phyloP scores from a whole-genome alignment of 2,888 invertebrate species.

The Epinotia demarniana region DNA sequence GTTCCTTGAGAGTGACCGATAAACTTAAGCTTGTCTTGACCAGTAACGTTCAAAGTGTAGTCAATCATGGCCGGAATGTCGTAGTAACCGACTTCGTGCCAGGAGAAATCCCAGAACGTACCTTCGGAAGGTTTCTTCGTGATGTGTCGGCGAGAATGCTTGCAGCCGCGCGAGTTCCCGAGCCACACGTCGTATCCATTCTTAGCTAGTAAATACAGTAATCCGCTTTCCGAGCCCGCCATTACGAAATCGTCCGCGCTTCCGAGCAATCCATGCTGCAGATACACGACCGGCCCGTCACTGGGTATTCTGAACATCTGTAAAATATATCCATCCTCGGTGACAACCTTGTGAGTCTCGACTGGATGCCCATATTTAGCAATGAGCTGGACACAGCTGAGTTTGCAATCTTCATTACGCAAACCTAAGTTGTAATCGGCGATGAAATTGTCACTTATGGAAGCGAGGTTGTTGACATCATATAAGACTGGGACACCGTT shows the following conservation, averaged over 20 bases:
- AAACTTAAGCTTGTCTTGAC: constrained; percentile 83
- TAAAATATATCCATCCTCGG: constrained; percentile 67
- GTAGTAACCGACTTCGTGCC: constrained; percentile 90
- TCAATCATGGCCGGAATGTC: constrained; percentile 94
- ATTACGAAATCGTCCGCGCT: constrained; percentile 69
- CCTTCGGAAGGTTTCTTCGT: constrained; percentile 65
- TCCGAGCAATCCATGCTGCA: constrained; percentile 71
- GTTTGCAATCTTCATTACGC: constrained; percentile 60
- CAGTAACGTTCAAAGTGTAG: constrained; percentile 83
- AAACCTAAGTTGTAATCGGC: constrained; percentile 54
- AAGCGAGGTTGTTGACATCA: constrained; percentile 52
- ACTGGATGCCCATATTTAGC: constrained; percentile 63
- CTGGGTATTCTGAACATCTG: constrained; percentile 65
- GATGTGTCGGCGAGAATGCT: constrained; percentile 85
- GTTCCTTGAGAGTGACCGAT: constrained; percentile 90
- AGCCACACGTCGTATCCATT: constrained; percentile 91
- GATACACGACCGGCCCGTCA: constrained; percentile 62
- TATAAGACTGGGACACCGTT: constrained; percentile 50
- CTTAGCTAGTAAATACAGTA: constrained; percentile 81
- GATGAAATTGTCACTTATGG: constrained; percentile 53
- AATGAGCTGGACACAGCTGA: constrained; percentile 58
- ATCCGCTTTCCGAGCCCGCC: constrained; percentile 62
- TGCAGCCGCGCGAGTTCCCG: constrained; percentile 90
- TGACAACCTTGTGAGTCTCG: constrained; percentile 60
- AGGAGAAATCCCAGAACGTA: constrained; percentile 88